phyloP scores from a whole-genome alignment of 1,140 invertebrate genomes.

The Aphis craccivora region DNA sequence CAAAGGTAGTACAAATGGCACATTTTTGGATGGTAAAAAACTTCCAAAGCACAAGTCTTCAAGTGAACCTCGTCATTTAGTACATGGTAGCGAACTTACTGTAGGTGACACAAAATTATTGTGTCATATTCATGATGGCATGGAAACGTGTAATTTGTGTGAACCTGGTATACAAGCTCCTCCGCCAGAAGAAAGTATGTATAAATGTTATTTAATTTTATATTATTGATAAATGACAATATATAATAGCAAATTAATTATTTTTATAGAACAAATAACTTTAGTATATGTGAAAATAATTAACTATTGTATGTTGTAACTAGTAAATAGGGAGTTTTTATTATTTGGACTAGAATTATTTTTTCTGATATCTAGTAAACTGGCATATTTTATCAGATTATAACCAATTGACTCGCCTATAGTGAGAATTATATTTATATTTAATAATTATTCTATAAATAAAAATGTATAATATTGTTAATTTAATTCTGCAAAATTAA shows the following conservation, averaged over 20 bases:
- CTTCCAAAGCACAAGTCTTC: conserved; percentile 76
- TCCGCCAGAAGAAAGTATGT: conserved; percentile 26
- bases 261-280: not conserved
- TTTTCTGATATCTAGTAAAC: not conserved
- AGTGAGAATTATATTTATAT: not conserved
- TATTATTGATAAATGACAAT: not conserved
- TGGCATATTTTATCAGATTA: not conserved
- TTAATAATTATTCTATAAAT: not conserved
- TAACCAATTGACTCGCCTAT: not conserved
- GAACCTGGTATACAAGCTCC: conserved; percentile 76
- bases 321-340: not conserved
- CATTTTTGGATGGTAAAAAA: conserved; percentile 79
- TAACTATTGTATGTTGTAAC: too few species aligned
- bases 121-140: conserved; percentile 86
- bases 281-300: not conserved
- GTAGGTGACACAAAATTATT: conserved; percentile 78
- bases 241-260: not conserved
- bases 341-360: not conserved
- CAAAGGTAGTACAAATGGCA: conserved; percentile 87
- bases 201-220: not conserved
- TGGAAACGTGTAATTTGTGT: conserved; percentile 86
- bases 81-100: conserved; percentile 78
- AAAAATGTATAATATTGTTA: not conserved
- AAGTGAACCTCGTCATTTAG: conserved; percentile 70
- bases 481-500: not conserved